Evolutionary conservation across 2,797 vertebrate genomes (phyloP), one percentile per base, ranked within the genome.

Genomic region (Sphaeramia orbicularis): DNA sequence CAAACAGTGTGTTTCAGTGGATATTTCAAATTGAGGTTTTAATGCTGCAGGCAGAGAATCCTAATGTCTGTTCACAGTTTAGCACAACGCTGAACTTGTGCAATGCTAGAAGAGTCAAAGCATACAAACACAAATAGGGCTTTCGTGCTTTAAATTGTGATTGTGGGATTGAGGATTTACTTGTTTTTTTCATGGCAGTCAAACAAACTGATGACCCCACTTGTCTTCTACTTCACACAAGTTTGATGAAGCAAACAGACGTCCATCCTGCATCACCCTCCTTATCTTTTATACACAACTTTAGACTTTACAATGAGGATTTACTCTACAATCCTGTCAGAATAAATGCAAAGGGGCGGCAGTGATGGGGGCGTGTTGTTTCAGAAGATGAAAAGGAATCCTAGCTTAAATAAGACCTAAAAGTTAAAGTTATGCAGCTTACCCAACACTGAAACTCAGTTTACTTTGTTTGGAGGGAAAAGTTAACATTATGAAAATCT

Each of bases 51-150:
- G 37, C 32, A 2, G 24, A 8, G 45, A 67, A 68, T 63, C 47
- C 51, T 12, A 58, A n/a, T 30, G 43, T 65, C 40, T 37, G 14
- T 12, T 21, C n/a, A 44, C 30, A 11, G 27, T 56, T 1, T 0
- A 58, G 72, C n/a, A 38, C 11, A 18, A 44, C 6, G 14, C 14
- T 30, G 11, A 61, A 67, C 57, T 65, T 65, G 24, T 43, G 41
- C 16, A 47, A 48, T 61, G 19, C 15, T 40, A 54, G 32, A 6
- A 27, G 6, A 24, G 41, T 37, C 2, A 0, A 38, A 36, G 15
- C 41, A 36, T 3, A 3, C 12, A 62, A 52, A 8, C 6, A 52
- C 6, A 38, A 18, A 49, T n/a, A 10, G 14, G 43, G 16, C 9
- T 30, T 56, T 51, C 0, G 1, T 30, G 48, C 4, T 19, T 59